Conservation (phyloP, 2,797 vertebrate species). For the Acipenser ruthenus region DNA sequence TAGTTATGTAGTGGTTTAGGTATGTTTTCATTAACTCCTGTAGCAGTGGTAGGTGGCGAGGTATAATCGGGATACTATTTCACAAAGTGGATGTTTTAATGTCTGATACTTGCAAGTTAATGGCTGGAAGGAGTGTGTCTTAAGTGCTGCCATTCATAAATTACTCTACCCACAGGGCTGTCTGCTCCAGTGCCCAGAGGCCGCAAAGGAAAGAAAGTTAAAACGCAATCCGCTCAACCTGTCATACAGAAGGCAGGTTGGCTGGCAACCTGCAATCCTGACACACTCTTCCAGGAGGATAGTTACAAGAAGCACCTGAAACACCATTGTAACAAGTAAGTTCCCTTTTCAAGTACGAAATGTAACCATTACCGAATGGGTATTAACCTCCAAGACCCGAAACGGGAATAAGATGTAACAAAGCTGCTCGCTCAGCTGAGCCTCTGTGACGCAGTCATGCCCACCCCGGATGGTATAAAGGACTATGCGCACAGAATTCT, state of each 20-base stretch:
- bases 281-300: slow-evolving; percentile 88
- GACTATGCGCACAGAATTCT: too few species aligned
- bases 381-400: too few species aligned
- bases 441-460: too few species aligned
- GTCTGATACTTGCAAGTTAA: background rate
- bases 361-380: too few species aligned
- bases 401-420: too few species aligned
- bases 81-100: background rate
- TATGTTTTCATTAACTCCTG: too few species aligned
- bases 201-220: slow-evolving; percentile 95
- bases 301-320: slow-evolving; percentile 97
- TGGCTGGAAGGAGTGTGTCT: background rate
- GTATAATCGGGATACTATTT: background rate
- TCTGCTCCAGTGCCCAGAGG: slow-evolving; percentile 93
- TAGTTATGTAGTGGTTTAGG: too few species aligned
- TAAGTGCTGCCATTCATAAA: background rate
- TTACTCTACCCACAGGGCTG: slow-evolving; percentile 56
- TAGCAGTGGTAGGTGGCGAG: too few species aligned
- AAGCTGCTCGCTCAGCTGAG: too few species aligned
- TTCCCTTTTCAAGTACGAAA: too few species aligned
- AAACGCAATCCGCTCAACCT: slow-evolving; percentile 68
- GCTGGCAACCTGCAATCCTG: slow-evolving; percentile 87
- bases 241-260: slow-evolving; percentile 85
- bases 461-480: too few species aligned
- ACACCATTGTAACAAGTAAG: slow-evolving; percentile 96